Base-by-base conservation (phyloP, 92 coral and sea anemone genomes). In the Siderastrea siderea region DNA sequence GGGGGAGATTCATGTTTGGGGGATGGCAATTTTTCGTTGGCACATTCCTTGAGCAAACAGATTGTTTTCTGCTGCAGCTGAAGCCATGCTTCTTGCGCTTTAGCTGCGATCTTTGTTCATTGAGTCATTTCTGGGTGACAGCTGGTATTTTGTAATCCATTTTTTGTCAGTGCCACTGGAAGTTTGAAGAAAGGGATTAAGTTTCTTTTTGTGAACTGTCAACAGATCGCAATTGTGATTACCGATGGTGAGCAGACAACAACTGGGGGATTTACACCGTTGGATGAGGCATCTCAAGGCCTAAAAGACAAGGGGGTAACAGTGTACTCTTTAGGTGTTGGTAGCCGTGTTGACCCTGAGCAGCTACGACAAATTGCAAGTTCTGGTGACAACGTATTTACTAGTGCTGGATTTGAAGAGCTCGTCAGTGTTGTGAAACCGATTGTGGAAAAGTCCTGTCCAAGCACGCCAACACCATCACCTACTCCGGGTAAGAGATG, bases 201-300 rank as follows among this genome's bases (percentile, higher is more conserved):
- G 5, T 63, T 12, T 12, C 5, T 63, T 63, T 63, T 63, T 2
- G 5, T 16, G 16, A n/a, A 10, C 59, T 57, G 38, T 8, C 7
- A 19, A 17, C 45, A 92, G 95, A 52, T 83, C 14, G 92, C 86
- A 69, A 17, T 92, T 53, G 92, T 92, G 38, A 38, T 92, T 47
- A 88, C 92, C 26, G 92, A 87, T 62, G 94, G 94, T 5, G 73
- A 64, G 75, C 94, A 91, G 63, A 91, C 94, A 5, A 87, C 44
- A 49, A 57, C 48, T 26, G 86, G 75, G 9, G 8, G 10, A 10
- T 82, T 61, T 54, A 91, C 94, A n/a, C 68, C 75, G 11, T 86
- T 91, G 6, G 9, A 47, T 13, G 80, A 65, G 11, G 94, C 94
- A 3, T 88, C 94, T 0, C 82, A 80, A 5, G 89, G 92, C 70